Percentiles rank a stretch among this genome's conserved stretches.
Conservation (phyloP, 2,113 vertebrate genomes). For the Pristiophorus japonicus region DNA sequence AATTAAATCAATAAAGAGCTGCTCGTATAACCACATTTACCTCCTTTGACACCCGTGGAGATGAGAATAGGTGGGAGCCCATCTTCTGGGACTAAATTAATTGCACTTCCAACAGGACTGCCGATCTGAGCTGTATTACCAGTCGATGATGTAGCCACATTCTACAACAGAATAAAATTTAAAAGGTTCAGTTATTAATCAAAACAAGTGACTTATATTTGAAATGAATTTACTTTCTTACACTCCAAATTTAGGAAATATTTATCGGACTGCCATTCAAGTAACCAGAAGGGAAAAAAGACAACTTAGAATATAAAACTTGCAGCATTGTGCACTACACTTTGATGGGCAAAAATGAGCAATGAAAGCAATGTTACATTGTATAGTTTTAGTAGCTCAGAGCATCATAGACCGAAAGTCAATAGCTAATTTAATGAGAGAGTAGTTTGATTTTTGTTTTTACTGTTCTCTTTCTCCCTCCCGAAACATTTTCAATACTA, state of each 20-base stretch:
- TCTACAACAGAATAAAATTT: conserved; percentile 51
- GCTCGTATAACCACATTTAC: conserved; percentile 51
- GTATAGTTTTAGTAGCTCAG: neutral
- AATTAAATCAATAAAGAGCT: neutral
- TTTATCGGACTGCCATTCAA: neutral
- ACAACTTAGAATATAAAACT: neutral
- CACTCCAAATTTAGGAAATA: neutral
- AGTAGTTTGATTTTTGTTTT: neutral
- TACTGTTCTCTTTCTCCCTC: neutral
- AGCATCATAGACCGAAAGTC: neutral
- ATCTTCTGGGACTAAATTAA: conserved; percentile 95
- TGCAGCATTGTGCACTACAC: neutral
- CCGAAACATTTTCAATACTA: neutral
- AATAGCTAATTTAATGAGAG: neutral
- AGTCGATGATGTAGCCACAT: conserved; percentile 60
- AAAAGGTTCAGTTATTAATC: neutral
- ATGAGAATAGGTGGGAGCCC: conserved; percentile 98
- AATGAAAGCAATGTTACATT: too few species aligned
- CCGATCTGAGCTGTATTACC: conserved; percentile 72
- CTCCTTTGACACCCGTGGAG: conserved; percentile 98
- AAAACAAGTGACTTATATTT: neutral
- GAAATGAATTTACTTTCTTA: neutral
- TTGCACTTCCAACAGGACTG: conserved; percentile 87
- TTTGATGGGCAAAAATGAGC: too few species aligned
- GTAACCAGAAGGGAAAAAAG: neutral